Evolutionary conservation across 2,797 vertebrate species (phyloP), one percentile per base, ranked within the genome.

Genomic region (Australoheros facetus): DNA sequence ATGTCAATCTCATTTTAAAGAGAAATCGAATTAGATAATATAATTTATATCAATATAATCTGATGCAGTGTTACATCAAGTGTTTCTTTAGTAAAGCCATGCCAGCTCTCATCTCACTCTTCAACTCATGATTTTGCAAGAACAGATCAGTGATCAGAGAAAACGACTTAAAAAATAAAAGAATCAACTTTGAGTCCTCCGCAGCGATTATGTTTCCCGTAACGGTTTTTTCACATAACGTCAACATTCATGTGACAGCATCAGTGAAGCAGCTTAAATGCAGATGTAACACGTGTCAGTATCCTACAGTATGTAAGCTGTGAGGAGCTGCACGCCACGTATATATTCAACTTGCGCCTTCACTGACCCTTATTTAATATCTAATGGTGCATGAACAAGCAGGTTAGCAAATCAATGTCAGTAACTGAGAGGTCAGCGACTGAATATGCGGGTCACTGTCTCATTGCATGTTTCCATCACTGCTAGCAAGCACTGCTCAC

Each of bases 361-460:
- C 4, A 3, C 7, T 73, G 53, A 7, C 23, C 55, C 32, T 53
- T 58, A 10, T 72, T 19, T 39, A 76, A 79, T 32, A 71, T 53
- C 11, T 79, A 79, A 77, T 55, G 45, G 53, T 28, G 64, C 71
- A 75, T 54, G 3, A 51, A 69, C 42, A 60, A 73, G 71, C 45
- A 66, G 60, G 58, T 21, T 7, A 79, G 45, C 26, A 34, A 80
- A 85, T 84, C 70, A 30, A 70, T 84, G 39, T 76, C 32, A 28
- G 28, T 21, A 34, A 59, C 30, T 8, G 60, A 10, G 19, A 55
- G 78, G 74, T 83, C 82, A 73, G 32, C 45, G 34, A 55, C 28
- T 55, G 53, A 73, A 69, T 39, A 58, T 21, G 56, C 10, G 2
- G 66, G 71, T 64, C 51, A 70, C 28, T 78, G 71, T 78, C 66